Conservation (phyloP, 1,140 invertebrate genomes). For the Sarcophaga bullata region DNA sequence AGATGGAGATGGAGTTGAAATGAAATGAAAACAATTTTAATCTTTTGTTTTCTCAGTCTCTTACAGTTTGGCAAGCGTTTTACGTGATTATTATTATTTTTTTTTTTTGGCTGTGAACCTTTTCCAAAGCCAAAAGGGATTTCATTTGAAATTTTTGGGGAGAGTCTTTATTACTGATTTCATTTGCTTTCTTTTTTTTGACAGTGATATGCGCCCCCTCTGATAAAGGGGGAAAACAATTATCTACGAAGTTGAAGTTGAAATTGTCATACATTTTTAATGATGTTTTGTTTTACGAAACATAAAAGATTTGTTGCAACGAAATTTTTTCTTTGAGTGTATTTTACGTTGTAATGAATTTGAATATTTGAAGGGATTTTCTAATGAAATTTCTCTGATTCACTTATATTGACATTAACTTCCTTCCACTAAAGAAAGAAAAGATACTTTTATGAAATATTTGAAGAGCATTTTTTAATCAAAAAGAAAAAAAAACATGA, state of each 20-base stretch:
- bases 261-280: constrained; percentile 7
- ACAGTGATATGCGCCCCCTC: too few relatives aligned
- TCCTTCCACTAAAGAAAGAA: too few relatives aligned
- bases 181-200: background rate
- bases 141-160: constrained; percentile 5
- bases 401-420: too few relatives aligned
- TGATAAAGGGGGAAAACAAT: background rate
- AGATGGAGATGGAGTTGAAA: background rate
- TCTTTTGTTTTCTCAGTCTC: constrained; percentile 14
- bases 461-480: too few relatives aligned
- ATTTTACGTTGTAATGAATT: background rate
- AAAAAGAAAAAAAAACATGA: too few relatives aligned
- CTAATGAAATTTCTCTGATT: too few relatives aligned
- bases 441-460: too few relatives aligned
- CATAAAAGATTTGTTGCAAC: background rate
- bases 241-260: background rate
- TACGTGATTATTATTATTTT: constrained; percentile 21
- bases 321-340: background rate
- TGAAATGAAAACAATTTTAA: constrained; percentile 1
- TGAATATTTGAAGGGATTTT: background rate
- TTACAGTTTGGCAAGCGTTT: background rate
- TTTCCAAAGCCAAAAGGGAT: background rate
- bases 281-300: background rate
- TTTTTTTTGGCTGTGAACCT: background rate
- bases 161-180: background rate